phyloP scores from a whole-genome alignment of 2,888 invertebrate genomes.

The Lacanobia oleracea region DNA sequence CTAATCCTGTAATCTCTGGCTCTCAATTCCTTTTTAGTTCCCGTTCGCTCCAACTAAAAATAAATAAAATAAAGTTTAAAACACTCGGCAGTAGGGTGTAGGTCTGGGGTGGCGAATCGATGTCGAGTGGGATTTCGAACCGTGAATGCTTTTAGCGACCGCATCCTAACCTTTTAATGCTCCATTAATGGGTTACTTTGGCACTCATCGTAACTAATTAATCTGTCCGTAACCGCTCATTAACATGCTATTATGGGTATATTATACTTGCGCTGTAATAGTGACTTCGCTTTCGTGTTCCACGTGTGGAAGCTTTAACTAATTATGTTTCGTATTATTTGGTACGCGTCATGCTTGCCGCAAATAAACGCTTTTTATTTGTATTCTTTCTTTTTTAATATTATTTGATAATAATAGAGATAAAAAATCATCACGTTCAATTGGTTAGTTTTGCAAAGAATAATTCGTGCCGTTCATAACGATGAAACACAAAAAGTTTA shows the following conservation, averaged over 20 bases:
- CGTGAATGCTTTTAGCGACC: conserved; percentile 24
- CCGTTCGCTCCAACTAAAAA: neutral
- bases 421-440: neutral
- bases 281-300: neutral
- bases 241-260: conserved; percentile 11
- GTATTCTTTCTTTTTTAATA: too few species aligned
- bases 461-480: neutral
- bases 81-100: neutral
- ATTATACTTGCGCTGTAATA: neutral
- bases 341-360: too few species aligned
- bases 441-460: neutral
- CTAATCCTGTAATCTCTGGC: conserved; percentile 6
- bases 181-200: conserved; percentile 20
- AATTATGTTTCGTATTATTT: too few species aligned
- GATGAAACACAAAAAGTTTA: neutral
- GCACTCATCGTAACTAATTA: conserved; percentile 22
- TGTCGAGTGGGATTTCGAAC: conserved; percentile 10
- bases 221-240: conserved; percentile 8
- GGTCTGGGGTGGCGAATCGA: conserved; percentile 12
- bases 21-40: neutral
- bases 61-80: conserved; percentile 27
- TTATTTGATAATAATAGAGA: neutral
- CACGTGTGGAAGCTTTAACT: too few species aligned
- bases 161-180: conserved; percentile 10
- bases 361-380: too few species aligned